Percentiles rank a stretch among this genome's conserved stretches.
phyloP scores from a whole-genome alignment of 2,888 invertebrate genomes.

The Herminia tarsipennalis region DNA sequence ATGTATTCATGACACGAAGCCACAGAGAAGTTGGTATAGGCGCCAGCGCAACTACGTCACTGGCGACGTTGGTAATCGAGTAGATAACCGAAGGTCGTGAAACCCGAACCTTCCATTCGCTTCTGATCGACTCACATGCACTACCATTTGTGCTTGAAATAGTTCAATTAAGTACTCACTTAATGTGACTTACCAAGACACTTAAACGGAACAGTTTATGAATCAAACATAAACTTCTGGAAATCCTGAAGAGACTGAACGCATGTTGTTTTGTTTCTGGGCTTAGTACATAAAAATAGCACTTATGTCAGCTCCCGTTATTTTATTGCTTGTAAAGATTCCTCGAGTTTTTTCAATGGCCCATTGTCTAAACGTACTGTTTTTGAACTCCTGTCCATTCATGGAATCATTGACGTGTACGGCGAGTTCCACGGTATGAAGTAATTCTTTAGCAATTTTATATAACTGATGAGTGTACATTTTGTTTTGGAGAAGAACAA shows the following conservation, averaged over 20 bases:
- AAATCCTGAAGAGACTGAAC: slow-evolving; percentile 10
- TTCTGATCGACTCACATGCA: slow-evolving; percentile 61
- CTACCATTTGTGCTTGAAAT: slow-evolving; percentile 41
- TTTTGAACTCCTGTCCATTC: slow-evolving; percentile 62
- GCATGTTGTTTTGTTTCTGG: slow-evolving; percentile 25
- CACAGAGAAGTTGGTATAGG: slow-evolving; percentile 64
- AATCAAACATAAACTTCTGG: slow-evolving; percentile 12
- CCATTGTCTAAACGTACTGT: slow-evolving; percentile 64
- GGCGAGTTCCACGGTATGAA: slow-evolving; percentile 14
- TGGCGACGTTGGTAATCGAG: slow-evolving; percentile 80
- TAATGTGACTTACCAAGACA: slow-evolving; percentile 20
- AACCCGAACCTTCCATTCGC: slow-evolving; percentile 77
- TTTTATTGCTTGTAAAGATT: slow-evolving; percentile 56
- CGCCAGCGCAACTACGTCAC: slow-evolving; percentile 73
- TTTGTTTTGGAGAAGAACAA: too few species aligned
- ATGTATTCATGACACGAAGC: slow-evolving; percentile 61
- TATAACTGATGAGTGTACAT: background rate
- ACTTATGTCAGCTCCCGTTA: slow-evolving; percentile 35
- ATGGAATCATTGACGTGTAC: slow-evolving; percentile 52
- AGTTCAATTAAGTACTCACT: slow-evolving; percentile 31
- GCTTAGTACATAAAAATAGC: slow-evolving; percentile 34
- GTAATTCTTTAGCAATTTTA: slow-evolving; percentile 7
- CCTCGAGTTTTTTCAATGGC: slow-evolving; percentile 64
- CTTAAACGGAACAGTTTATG: slow-evolving; percentile 7
- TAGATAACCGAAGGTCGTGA: slow-evolving; percentile 78